Evolutionary conservation across 2,888 invertebrate genomes (phyloP).

Genomic region (Thyatira batis): DNA sequence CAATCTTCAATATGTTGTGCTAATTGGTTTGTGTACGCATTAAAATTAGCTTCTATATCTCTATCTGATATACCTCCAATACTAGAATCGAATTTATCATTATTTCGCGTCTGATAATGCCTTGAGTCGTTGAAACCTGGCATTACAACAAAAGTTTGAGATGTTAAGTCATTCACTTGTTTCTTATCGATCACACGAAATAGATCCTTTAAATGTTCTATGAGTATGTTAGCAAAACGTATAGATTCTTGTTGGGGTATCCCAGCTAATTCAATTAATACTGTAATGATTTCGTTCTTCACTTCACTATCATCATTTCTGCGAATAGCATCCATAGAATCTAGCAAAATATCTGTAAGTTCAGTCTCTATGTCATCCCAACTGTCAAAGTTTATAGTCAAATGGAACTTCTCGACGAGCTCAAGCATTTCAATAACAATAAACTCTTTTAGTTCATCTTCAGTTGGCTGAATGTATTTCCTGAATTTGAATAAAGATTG

Average conservation of each 20-base stretch:
- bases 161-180: constrained; percentile 12
- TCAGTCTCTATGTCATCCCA: constrained; percentile 44
- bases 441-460: constrained; percentile 40
- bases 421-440: constrained; percentile 34
- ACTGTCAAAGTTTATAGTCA: constrained; percentile 22
- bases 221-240: constrained; percentile 33
- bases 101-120: constrained; percentile 10
- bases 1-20: constrained; percentile 54
- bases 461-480: constrained; percentile 30
- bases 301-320: constrained; percentile 28
- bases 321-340: constrained; percentile 36
- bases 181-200: constrained; percentile 12
- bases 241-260: constrained; percentile 36
- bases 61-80: constrained; percentile 20
- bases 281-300: constrained; percentile 34
- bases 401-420: constrained; percentile 30
- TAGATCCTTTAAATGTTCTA: constrained; percentile 27
- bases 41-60: constrained; percentile 33
- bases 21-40: constrained; percentile 39
- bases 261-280: constrained; percentile 35
- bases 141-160: constrained; percentile 41
- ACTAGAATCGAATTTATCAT: constrained; percentile 15
- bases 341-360: constrained; percentile 38
- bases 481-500: constrained; percentile 8
- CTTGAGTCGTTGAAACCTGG: constrained; percentile 13